These are phyloP conservation scores for Notolabrus celidotus DNA, from an alignment of 2,797 vertebrate species.

Conservation along the genomic window DNA sequence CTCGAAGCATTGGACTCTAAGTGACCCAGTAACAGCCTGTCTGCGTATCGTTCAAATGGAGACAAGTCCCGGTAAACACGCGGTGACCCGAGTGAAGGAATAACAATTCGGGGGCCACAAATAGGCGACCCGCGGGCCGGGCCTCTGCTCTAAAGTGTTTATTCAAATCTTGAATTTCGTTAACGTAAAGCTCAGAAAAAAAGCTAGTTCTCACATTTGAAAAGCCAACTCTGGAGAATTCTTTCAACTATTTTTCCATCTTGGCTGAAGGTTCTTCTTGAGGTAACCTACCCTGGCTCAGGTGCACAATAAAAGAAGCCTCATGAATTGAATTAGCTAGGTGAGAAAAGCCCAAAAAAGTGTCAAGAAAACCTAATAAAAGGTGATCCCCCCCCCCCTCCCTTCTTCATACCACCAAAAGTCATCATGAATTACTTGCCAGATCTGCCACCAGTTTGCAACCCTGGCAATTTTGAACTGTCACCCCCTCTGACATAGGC, in stretches of 20 bases:
- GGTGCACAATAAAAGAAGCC: conserved; percentile 6
- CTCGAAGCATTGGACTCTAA: too few relatives aligned
- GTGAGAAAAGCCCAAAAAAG: conserved; percentile 12
- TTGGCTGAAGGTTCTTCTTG: neutral
- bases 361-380: conserved; percentile 11
- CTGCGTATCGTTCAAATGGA: too few relatives aligned
- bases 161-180: neutral
- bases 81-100: too few relatives aligned
- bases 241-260: neutral
- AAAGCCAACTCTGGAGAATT: neutral
- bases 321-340: neutral
- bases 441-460: conserved; percentile 48
- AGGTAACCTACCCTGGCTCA: conserved; percentile 16
- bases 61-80: too few relatives aligned
- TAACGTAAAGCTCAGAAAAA: neutral
- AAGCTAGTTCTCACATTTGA: neutral
- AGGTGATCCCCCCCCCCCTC: neutral
- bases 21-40: too few relatives aligned
- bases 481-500: conserved; percentile 40
- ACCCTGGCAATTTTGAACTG: conserved; percentile 33
- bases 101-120: too few relatives aligned
- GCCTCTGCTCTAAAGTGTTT: neutral
- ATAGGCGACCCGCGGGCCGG: too few relatives aligned
- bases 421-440: conserved; percentile 44
- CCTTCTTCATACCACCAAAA: conserved; percentile 2